Percentiles rank a stretch among this genome's conserved stretches.
phyloP scores from a whole-genome alignment of 2,888 invertebrate species.

The Acrobasis repandana region DNA sequence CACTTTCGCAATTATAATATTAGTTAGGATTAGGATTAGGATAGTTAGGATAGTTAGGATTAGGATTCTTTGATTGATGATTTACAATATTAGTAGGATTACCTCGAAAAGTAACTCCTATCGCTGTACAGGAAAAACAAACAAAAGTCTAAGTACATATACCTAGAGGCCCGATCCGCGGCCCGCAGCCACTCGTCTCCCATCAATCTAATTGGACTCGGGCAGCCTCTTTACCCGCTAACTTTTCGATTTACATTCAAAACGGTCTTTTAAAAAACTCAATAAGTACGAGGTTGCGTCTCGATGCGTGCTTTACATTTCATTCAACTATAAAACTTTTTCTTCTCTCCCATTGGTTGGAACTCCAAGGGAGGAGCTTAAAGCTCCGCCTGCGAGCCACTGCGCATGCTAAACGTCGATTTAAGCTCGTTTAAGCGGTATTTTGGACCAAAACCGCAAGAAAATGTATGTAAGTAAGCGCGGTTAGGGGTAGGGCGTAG shows the following conservation, averaged over 20 bases:
- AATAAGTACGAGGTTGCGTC: conserved; percentile 70
- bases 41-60: too few relatives aligned
- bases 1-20: too few relatives aligned
- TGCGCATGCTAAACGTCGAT: conserved; percentile 78
- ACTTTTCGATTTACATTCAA: conserved; percentile 83
- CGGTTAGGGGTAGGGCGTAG: conserved; percentile 77
- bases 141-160: background rate
- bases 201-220: conserved; percentile 80
- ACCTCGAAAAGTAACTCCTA: background rate
- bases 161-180: background rate
- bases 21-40: too few relatives aligned
- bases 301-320: conserved; percentile 68
- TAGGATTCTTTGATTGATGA: too few relatives aligned
- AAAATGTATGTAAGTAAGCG: conserved; percentile 73
- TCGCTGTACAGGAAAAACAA: background rate
- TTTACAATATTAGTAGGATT: too few relatives aligned
- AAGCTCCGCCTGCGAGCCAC: conserved; percentile 55
- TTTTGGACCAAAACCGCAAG: conserved; percentile 81
- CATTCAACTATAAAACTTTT: conserved; percentile 66
- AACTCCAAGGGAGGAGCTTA: conserved; percentile 47
- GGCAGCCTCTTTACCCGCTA: conserved; percentile 77
- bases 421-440: conserved; percentile 82
- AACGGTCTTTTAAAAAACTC: conserved; percentile 81
- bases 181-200: conserved; percentile 48
- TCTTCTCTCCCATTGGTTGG: conserved; percentile 53